Evolutionary conservation across 2,797 vertebrate species (phyloP), one percentile per base, ranked within the genome.

Genomic region (Mus spretus): DNA sequence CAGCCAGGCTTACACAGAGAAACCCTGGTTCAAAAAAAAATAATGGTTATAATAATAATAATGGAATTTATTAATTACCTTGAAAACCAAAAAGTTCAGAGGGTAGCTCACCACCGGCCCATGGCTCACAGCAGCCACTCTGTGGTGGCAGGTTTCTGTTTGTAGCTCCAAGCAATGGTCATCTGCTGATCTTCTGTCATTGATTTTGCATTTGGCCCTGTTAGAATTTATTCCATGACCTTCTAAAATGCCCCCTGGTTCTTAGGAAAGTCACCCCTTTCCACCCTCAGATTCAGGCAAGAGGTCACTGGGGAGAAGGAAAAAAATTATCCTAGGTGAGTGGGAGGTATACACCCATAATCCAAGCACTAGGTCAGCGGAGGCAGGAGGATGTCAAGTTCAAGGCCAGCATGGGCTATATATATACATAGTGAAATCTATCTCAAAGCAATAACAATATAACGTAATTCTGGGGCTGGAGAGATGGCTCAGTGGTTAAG

Each of bases 241-340:
- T 86, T 96, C 79, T 78, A 75, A 94, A 95, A 89, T n/a, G 3
- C 5, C 80, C 19, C 37, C 2, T 74, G 15, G 28, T 57, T 94
- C 63, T 91, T 74, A 57, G 40, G 26, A 61, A 13, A 83, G 13
- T 89, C 67, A 65, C 9, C 86, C n/a, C 19, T 92, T 31, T n/a
- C n/a, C 1, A 87, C 37, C n/a, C 24, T 63, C 40, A 86, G 17
- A 59, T 89, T 78, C 65, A 53, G 26, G 13, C 31, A 79, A 63
- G n/a, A 70, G 31, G 6, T 63, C 57, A 47, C 3, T 40, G 55
- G 4, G 14, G 55, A 89, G 12, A 74, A 75, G 44, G 70, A 50
- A 50, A 95, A 40, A 93, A 80, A n/a, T 57, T 44, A 65, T 55
- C 59, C 19, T 13, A 13, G 24, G 55, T 63, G 31, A 34, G 6